Base-by-base conservation (phyloP, 2,888 invertebrate species). In the Plebejus melissa region DNA sequence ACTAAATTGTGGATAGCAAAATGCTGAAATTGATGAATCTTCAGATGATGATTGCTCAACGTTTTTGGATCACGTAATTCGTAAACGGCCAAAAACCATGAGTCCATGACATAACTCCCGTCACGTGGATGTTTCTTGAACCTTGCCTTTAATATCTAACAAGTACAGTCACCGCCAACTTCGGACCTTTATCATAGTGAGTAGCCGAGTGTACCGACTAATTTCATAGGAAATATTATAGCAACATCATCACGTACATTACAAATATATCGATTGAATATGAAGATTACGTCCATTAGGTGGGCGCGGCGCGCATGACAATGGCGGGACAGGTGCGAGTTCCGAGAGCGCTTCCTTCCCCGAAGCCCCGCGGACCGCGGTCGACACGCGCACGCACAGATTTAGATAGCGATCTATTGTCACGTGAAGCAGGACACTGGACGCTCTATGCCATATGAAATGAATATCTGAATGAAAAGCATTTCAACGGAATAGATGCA, bases 311-410 rank as follows among this genome's bases (percentile, higher is more conserved):
- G 79, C 79, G 81, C 83, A 82, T 81, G 79, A 76, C 80, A 78
- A 81, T 78, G 72, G 77, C 78, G 79, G 78, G 79, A 65, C 82
- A 82, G 82, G 82, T 83, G 84, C 80, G 82, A 82, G 71, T 86
- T 86, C 86, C 85, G 83, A 85, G 86, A 84, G 84, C 82, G 87
- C 86, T 89, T 89, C 89, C 89, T 88, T 88, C 88, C 85, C 86
- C 86, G 89, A 89, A 88, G 54, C 54, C 77, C 79, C 79, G 78
- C 77, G 76, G 77, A 76, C 79, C 79, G 78, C 77, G 76, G 77
- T 79, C 80, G 76, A 78, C 79, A 75, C 81, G 81, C 82, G 84
- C 85, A 86, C 84, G 83, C 78, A 36, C 58, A 74, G 74, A 76
- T 65, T 65, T 65, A 65, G 65, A 65, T 65, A 65, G 13, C 74